These are phyloP conservation scores for Masticophis lateralis DNA, from an alignment of 2,797 vertebrate species.

Conservation along the genomic window DNA sequence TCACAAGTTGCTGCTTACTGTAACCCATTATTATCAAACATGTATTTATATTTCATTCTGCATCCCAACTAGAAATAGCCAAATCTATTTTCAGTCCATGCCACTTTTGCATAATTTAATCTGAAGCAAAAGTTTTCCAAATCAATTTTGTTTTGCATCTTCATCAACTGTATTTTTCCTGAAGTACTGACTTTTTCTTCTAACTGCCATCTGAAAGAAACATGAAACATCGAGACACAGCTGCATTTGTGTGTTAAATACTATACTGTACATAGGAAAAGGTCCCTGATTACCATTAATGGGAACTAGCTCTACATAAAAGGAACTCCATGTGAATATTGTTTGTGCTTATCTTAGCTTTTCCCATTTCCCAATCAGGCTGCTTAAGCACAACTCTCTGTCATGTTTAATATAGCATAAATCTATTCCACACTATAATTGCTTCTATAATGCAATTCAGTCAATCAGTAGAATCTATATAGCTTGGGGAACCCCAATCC, in stretches of 20 bases:
- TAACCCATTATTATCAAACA: background rate
- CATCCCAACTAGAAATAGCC: background rate
- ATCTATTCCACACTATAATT: background rate
- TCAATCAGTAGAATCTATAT: background rate
- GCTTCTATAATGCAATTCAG: background rate
- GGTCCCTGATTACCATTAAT: background rate
- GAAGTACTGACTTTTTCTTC: background rate
- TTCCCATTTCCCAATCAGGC: background rate
- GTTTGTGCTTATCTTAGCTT: background rate
- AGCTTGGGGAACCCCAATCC: background rate
- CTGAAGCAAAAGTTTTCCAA: background rate
- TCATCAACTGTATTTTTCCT: background rate
- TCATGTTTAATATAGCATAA: background rate
- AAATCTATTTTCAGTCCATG: background rate
- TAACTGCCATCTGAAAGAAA: background rate
- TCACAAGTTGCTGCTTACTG: background rate
- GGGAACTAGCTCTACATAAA: background rate
- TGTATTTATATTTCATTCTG: background rate
- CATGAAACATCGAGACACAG: background rate
- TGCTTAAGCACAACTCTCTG: background rate
- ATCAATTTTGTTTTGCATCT: background rate
- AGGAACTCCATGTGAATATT: background rate
- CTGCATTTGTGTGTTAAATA: background rate
- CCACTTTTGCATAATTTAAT: background rate
- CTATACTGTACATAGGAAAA: background rate